Conservation (phyloP, 2,888 invertebrate species). For the Drosophila kanekoi region DNA sequence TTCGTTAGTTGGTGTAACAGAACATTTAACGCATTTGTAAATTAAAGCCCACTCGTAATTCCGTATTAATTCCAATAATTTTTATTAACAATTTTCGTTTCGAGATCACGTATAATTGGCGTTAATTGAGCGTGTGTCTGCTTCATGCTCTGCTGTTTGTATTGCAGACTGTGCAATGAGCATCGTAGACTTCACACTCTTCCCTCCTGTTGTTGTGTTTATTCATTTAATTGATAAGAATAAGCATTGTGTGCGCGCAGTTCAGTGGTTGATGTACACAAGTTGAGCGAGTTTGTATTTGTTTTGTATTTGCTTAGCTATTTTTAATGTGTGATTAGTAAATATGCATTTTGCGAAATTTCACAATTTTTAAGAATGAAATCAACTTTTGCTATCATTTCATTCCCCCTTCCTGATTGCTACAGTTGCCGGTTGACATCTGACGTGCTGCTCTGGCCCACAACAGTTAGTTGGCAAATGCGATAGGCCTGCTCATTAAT, state of each 20-base stretch:
- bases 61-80: slow-evolving; percentile 54
- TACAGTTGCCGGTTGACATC: slow-evolving; percentile 8
- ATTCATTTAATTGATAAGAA: slow-evolving; percentile 75
- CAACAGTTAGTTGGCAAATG: slow-evolving; percentile 10
- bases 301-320: slow-evolving; percentile 21
- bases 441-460: slow-evolving; percentile 34
- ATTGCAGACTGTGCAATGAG: slow-evolving; percentile 34
- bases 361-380: slow-evolving; percentile 40
- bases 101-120: slow-evolving; percentile 73
- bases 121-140: slow-evolving; percentile 68
- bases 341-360: slow-evolving; percentile 33
- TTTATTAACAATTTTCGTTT: slow-evolving; percentile 71
- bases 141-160: slow-evolving; percentile 28
- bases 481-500: slow-evolving; percentile 40
- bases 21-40: slow-evolving; percentile 32
- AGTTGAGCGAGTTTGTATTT: slow-evolving; percentile 12
- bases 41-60: slow-evolving; percentile 44
- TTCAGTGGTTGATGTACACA: slow-evolving; percentile 23
- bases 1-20: slow-evolving; percentile 26
- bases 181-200: slow-evolving; percentile 17
- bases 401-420: slow-evolving; percentile 13
- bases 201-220: slow-evolving; percentile 39
- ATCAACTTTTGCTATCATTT: slow-evolving; percentile 30
- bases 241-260: slow-evolving; percentile 24
- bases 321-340: slow-evolving; percentile 20